Percentiles rank a stretch among this genome's conserved stretches.
These are phyloP conservation scores for Botia almorhae DNA, from an alignment of 2,797 vertebrate species.

Conservation along the genomic window DNA sequence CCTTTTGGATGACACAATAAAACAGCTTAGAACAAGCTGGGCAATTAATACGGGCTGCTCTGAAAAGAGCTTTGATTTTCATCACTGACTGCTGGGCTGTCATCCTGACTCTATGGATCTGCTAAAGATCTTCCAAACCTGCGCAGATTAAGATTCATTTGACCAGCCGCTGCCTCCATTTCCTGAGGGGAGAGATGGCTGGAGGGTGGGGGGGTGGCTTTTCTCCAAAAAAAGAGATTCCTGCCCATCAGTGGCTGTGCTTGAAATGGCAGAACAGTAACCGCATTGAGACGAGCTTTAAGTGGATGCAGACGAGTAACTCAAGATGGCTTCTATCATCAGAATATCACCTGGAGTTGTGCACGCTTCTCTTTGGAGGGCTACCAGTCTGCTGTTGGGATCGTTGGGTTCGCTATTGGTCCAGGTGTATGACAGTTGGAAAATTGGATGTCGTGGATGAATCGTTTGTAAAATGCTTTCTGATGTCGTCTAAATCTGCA, in stretches of 20 bases:
- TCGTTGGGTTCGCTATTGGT: slow-evolving; percentile 37
- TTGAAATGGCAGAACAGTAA: slow-evolving; percentile 69
- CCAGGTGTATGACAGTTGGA: slow-evolving; percentile 6
- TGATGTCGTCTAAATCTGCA: not conserved
- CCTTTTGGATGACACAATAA: slow-evolving; percentile 44
- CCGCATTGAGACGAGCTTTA: slow-evolving; percentile 68
- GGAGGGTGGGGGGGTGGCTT: slow-evolving; percentile 49
- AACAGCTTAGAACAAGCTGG: slow-evolving; percentile 24
- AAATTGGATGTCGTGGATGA: not conserved
- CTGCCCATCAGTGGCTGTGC: slow-evolving; percentile 67
- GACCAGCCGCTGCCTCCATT: slow-evolving; percentile 60
- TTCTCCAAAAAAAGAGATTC: slow-evolving; percentile 59
- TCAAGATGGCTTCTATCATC: slow-evolving; percentile 77
- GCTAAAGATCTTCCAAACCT: slow-evolving; percentile 63
- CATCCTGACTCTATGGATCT: slow-evolving; percentile 58
- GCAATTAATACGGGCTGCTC: slow-evolving; percentile 41
- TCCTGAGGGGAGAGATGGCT: slow-evolving; percentile 55
- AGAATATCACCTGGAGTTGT: slow-evolving; percentile 70
- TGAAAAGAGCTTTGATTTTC: slow-evolving; percentile 58
- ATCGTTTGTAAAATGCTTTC: not conserved
- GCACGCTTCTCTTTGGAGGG: slow-evolving; percentile 62
- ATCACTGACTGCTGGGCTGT: slow-evolving; percentile 63
- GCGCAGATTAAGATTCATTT: slow-evolving; percentile 67
- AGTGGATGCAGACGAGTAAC: slow-evolving; percentile 81
- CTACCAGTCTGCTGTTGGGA: slow-evolving; percentile 31